phyloP scores from a whole-genome alignment of 2,888 invertebrate genomes.

The Hermaeophaga mercurialis region DNA sequence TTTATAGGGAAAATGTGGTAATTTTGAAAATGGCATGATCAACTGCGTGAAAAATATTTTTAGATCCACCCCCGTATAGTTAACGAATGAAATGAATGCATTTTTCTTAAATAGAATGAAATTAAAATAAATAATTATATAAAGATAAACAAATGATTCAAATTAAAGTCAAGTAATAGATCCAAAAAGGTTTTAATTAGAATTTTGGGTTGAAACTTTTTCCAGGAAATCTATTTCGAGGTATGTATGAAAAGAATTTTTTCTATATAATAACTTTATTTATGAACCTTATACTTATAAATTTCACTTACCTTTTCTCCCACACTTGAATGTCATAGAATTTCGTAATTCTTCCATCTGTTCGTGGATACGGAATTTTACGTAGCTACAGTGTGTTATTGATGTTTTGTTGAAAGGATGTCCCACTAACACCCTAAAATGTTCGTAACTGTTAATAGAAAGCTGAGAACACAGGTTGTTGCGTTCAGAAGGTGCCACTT shows the following conservation, averaged over 20 bases:
- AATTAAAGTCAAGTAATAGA: too few relatives aligned
- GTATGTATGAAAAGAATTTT: too few relatives aligned
- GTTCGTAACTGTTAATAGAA: slow-evolving; percentile 20
- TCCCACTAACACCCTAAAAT: slow-evolving; percentile 20
- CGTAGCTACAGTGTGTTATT: slow-evolving; percentile 4
- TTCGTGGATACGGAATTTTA: slow-evolving; percentile 8
- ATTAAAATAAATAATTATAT: too few relatives aligned
- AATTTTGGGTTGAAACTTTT: too few relatives aligned
- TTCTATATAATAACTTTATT: slow-evolving; percentile 1
- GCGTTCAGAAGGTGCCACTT: slow-evolving; percentile 14
- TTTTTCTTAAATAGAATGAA: too few relatives aligned
- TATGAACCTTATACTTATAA: slow-evolving; percentile 7
- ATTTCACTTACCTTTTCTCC: slow-evolving; percentile 11
- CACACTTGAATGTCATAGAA: slow-evolving; percentile 4
- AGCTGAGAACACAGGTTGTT: slow-evolving; percentile 14
- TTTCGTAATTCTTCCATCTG: slow-evolving; percentile 12
- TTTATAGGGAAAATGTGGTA: neutral
- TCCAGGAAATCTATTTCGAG: too few relatives aligned
- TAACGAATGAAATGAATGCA: neutral
- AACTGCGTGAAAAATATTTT: neutral
- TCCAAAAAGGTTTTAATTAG: too few relatives aligned
- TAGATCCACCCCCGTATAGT: slow-evolving; percentile 3
- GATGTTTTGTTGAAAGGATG: slow-evolving; percentile 14
- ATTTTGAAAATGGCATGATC: neutral
- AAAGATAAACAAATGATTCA: too few relatives aligned